Conservation (phyloP, 2,797 vertebrate genomes). For the Poecilia gillii region DNA sequence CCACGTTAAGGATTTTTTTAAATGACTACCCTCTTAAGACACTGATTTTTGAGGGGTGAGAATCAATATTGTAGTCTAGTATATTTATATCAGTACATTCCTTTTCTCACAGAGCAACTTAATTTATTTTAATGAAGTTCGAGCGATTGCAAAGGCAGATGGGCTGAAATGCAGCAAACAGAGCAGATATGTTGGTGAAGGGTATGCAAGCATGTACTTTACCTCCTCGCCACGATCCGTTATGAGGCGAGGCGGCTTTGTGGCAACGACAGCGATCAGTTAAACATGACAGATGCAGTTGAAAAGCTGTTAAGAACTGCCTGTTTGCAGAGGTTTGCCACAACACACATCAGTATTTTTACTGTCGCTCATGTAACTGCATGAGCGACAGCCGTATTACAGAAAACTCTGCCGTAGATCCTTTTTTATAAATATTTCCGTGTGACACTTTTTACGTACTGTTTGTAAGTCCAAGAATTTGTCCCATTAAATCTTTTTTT, state of each 20-base stretch:
- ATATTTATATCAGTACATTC: conserved; percentile 5
- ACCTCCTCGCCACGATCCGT: conserved; percentile 38
- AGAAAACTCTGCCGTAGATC: conserved; percentile 40
- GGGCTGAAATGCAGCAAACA: conserved; percentile 24
- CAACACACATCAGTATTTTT: conserved; percentile 41
- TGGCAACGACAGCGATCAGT: conserved; percentile 47
- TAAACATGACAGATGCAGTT: conserved; percentile 46
- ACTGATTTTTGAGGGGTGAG: background rate
- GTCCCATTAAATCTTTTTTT: background rate
- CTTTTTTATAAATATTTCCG: conserved; percentile 14
- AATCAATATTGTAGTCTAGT: background rate
- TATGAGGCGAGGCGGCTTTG: conserved; percentile 47
- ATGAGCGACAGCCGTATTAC: conserved; percentile 53
- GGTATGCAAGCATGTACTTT: background rate
- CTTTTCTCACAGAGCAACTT: conserved; percentile 3
- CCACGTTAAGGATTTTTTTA: background rate
- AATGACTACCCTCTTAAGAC: background rate
- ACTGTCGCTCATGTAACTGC: conserved; percentile 13
- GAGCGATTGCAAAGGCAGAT: conserved; percentile 7
- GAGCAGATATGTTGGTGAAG: conserved; percentile 26
- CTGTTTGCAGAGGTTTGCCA: conserved; percentile 30
- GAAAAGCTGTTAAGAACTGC: conserved; percentile 30
- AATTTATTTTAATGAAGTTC: conserved; percentile 27
- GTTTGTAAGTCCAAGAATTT: conserved; percentile 10
- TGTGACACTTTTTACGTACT: conserved; percentile 22